Percentiles rank a stretch among this genome's conserved stretches.
These are phyloP conservation scores for Metellina segmentata DNA, from an alignment of 2,888 invertebrate genomes.

Conservation along the genomic window DNA sequence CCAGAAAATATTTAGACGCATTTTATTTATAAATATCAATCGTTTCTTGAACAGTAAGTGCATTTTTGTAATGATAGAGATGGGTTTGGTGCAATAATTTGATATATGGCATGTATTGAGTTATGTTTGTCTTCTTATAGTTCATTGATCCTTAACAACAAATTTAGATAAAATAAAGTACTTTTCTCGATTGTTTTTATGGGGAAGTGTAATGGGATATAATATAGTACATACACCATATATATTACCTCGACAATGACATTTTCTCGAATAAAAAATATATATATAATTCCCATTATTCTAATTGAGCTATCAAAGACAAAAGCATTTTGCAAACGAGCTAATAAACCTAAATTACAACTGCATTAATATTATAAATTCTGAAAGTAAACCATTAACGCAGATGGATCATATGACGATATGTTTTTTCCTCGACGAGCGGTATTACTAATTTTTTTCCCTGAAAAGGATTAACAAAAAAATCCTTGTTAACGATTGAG, in stretches of 20 bases:
- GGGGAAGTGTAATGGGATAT: not conserved
- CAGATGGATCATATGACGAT: not conserved
- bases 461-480: slow-evolving; percentile 9
- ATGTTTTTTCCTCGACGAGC: not conserved
- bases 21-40: too few species aligned
- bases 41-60: too few species aligned
- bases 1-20: too few species aligned
- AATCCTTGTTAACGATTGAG: not conserved
- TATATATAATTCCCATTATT: not conserved
- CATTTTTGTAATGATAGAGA: too few species aligned
- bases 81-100: too few species aligned
- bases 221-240: not conserved
- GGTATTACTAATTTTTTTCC: not conserved
- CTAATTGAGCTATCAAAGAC: not conserved
- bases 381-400: not conserved
- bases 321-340: not conserved
- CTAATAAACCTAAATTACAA: not conserved
- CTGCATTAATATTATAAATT: not conserved
- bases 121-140: too few species aligned
- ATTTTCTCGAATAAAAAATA: not conserved
- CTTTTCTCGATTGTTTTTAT: not conserved
- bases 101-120: too few species aligned
- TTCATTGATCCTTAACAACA: too few species aligned
- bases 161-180: too few species aligned
- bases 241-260: not conserved